phyloP scores from a whole-genome alignment of 2,113 vertebrate species.

The Leptobrachium leishanense region DNA sequence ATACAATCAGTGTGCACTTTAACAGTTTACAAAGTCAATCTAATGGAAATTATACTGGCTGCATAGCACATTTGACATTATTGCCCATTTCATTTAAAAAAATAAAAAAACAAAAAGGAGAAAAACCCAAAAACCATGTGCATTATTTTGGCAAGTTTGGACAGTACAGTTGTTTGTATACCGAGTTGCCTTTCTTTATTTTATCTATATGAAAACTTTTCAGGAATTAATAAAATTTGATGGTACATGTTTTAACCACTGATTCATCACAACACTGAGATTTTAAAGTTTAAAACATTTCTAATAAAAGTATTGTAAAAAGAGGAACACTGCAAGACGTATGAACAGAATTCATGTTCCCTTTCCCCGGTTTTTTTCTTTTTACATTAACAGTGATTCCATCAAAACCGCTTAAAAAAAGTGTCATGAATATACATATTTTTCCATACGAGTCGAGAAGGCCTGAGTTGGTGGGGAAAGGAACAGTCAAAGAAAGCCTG shows the following conservation, averaged over 20 bases:
- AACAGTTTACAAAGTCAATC: slow-evolving; percentile 88
- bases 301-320: slow-evolving; percentile 56
- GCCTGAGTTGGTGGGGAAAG: slow-evolving; percentile 92
- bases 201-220: slow-evolving; percentile 63
- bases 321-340: slow-evolving; percentile 63
- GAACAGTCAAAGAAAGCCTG: slow-evolving; percentile 87
- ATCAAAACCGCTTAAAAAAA: slow-evolving; percentile 68
- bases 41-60: slow-evolving; percentile 90
- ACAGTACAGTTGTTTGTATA: slow-evolving; percentile 51
- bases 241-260: slow-evolving; percentile 59
- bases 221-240: slow-evolving; percentile 63
- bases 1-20: slow-evolving; percentile 89
- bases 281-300: slow-evolving; percentile 60
- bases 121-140: slow-evolving; percentile 66
- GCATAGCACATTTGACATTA: slow-evolving; percentile 97
- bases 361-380: slow-evolving; percentile 69
- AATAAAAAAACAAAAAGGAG: slow-evolving; percentile 66
- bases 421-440: slow-evolving; percentile 68
- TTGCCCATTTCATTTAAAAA: slow-evolving; percentile 78
- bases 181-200: slow-evolving; percentile 51
- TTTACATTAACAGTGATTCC: slow-evolving; percentile 83
- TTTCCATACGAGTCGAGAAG: slow-evolving; percentile 74
- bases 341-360: slow-evolving; percentile 68
- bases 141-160: slow-evolving; percentile 69
- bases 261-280: slow-evolving; percentile 64